These are phyloP conservation scores for Scaptomyza flava DNA, from an alignment of 2,888 invertebrate genomes.

Conservation along the genomic window DNA sequence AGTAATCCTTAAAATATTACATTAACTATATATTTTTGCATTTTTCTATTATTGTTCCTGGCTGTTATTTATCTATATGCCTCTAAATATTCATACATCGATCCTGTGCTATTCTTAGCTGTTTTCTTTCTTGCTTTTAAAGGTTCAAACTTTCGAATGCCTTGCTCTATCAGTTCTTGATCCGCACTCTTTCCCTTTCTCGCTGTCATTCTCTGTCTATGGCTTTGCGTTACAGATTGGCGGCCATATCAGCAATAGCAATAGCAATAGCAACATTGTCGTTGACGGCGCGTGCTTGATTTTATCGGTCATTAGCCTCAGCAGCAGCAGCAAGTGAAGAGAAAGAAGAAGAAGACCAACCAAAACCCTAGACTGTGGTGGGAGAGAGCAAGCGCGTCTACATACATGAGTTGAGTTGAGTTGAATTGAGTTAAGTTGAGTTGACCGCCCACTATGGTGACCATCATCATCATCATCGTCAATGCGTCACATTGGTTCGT, in stretches of 20 bases:
- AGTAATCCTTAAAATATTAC: too few relatives aligned
- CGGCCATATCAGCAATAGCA: constrained; percentile 21
- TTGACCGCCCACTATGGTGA: not conserved
- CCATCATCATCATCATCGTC: constrained; percentile 42
- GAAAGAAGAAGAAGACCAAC: not conserved
- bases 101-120: too few relatives aligned
- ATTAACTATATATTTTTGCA: too few relatives aligned
- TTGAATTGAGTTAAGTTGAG: not conserved
- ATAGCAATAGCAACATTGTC: constrained; percentile 32
- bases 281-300: constrained; percentile 63
- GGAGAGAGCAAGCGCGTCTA: not conserved
- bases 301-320: constrained; percentile 77
- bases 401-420: not conserved
- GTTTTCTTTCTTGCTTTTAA: too few relatives aligned
- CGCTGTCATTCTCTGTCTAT: not conserved
- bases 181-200: not conserved
- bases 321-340: not conserved
- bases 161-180: too few relatives aligned
- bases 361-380: constrained; percentile 11
- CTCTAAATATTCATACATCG: too few relatives aligned
- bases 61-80: too few relatives aligned
- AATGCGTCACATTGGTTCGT: constrained; percentile 64
- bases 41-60: too few relatives aligned
- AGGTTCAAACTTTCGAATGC: too few relatives aligned
- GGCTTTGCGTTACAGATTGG: constrained; percentile 41